Evolutionary conservation across 1,140 invertebrate species (phyloP), one percentile per base, ranked within the genome.

Genomic region (Drosophila tristis): DNA sequence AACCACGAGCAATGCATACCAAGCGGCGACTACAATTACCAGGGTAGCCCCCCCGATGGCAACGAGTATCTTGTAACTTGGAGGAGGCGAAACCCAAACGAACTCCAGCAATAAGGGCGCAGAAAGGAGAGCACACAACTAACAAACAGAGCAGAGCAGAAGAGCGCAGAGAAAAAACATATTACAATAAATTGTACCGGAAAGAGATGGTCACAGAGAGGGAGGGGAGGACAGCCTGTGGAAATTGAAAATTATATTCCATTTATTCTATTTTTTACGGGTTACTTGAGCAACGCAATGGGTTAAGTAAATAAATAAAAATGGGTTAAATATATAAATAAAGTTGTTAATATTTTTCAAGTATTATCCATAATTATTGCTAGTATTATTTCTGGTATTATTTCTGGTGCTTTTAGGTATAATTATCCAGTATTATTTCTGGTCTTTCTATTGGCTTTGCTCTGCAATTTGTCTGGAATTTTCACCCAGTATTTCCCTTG

Each of bases 161-260:
- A 15, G 68, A 43, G 60, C 64, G 39, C 25, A 55, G 35, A 25
- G 53, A 59, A 45, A 54, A 56, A 56, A 78, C 47, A 77, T 71
- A 65, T 49, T 51, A 43, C 76, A 58, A 70, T 70, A 70, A 70
- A 70, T 70, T 70, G 45, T 50, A 43, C 13, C 35, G 45, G 20
- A 59, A 66, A 59, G 35, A 45, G 44, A 49, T 20, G 15, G 9
- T 16, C 51, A 42, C 16, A 9, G 5, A 8, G 9, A 43, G 29
- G 6, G 9, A 43, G 29, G 9, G 29, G 11, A 2, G 6, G 15
- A 13, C n/a, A 6, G 2, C 11, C 31, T 9, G 8, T 31, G 80
- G 51, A 87, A 87, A 86, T 86, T 87, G 82, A 81, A 81, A 87
- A 86, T 87, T 75, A 87, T 86, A 78, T 68, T 68, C 59, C 78